These are phyloP conservation scores for Parnassius orleans DNA, from an alignment of 2,888 invertebrate species.

Conservation along the genomic window DNA sequence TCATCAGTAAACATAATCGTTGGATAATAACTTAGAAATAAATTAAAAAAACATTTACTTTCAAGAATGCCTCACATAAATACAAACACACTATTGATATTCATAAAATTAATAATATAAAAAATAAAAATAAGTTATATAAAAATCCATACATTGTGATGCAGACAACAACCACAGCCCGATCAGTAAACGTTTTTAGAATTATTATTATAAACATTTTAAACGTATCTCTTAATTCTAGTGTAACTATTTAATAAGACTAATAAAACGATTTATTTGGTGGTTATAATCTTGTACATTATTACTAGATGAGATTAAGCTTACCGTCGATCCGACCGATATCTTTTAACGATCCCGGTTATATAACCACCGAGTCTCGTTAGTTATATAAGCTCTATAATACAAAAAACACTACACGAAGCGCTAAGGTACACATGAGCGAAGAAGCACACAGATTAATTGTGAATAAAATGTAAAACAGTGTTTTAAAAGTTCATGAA, in stretches of 20 bases:
- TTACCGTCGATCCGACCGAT: slow-evolving; percentile 27
- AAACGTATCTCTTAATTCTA: slow-evolving; percentile 35
- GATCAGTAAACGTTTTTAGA: slow-evolving; percentile 30
- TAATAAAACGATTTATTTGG: slow-evolving; percentile 74
- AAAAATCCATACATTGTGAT: slow-evolving; percentile 50
- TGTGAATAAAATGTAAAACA: slow-evolving; percentile 22
- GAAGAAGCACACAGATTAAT: slow-evolving; percentile 26
- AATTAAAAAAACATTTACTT: neutral
- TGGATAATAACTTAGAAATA: neutral
- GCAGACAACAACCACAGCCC: slow-evolving; percentile 65
- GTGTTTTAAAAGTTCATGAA: slow-evolving; percentile 37
- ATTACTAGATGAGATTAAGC: slow-evolving; percentile 70
- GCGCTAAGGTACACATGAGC: slow-evolving; percentile 37
- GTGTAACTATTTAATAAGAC: slow-evolving; percentile 39
- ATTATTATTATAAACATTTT: slow-evolving; percentile 26
- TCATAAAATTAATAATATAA: slow-evolving; percentile 32
- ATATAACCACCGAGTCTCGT: slow-evolving; percentile 15
- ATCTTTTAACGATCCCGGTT: too few species aligned
- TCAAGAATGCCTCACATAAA: too few species aligned
- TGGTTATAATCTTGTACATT: slow-evolving; percentile 76
- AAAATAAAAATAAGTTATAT: slow-evolving; percentile 36
- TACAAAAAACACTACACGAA: slow-evolving; percentile 25
- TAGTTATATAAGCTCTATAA: slow-evolving; percentile 40
- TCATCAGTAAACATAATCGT: neutral
- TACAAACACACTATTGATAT: too few species aligned